These are phyloP conservation scores for Meteorus sp. DNA, from an alignment of 1,140 invertebrate species.

Conservation along the genomic window DNA sequence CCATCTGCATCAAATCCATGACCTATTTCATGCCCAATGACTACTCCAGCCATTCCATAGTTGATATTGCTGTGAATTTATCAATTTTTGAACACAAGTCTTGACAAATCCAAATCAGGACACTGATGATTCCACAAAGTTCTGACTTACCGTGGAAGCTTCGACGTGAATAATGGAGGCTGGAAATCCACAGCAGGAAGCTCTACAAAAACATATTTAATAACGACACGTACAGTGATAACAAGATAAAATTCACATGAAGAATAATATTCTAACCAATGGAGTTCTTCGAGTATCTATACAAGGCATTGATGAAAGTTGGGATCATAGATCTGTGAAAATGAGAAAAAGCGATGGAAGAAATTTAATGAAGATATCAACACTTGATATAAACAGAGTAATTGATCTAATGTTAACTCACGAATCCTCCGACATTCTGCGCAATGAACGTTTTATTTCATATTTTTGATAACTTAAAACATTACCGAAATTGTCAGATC, in stretches of 20 bases:
- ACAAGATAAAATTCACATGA: conserved; percentile 38
- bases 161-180: conserved; percentile 63
- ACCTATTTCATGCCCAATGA: conserved; percentile 66
- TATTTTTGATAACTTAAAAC: conserved; percentile 22
- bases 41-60: conserved; percentile 57
- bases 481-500: conserved; percentile 32
- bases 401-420: no score
- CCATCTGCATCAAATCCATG: conserved; percentile 64
- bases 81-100: neutral
- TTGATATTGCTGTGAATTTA: conserved; percentile 23
- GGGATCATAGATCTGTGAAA: no score
- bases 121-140: no score
- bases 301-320: no score
- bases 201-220: conserved; percentile 58
- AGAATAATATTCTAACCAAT: neutral
- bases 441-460: neutral
- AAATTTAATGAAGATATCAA: no score
- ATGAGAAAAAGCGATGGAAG: no score
- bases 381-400: no score
- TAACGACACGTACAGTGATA: conserved; percentile 6
- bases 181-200: conserved; percentile 71
- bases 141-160: conserved; percentile 39
- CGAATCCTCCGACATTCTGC: neutral
- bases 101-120: neutral
- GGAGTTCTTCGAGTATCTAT: no score